Conservation (phyloP, 2,113 vertebrate genomes). For the Tichodroma muraria region DNA sequence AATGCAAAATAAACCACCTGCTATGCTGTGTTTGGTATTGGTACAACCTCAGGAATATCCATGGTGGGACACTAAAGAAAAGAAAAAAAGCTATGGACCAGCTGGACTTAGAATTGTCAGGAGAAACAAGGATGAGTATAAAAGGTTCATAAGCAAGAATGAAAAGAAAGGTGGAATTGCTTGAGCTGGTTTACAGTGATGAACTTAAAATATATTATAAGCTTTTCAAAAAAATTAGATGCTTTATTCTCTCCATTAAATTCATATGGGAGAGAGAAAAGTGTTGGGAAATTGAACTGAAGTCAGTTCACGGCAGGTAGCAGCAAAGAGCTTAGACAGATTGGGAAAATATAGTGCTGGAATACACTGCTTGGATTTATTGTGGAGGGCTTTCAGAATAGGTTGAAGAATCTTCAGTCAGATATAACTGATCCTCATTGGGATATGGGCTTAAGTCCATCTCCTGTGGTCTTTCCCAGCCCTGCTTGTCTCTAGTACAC, state of each 20-base stretch:
- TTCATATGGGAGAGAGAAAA: neutral
- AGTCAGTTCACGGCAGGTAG: neutral
- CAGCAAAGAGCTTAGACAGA: neutral
- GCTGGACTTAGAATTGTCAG: neutral
- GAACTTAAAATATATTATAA: neutral
- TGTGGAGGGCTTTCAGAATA: neutral
- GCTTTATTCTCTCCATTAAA: neutral
- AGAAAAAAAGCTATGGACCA: neutral
- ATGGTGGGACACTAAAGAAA: no score
- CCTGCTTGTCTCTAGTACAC: neutral
- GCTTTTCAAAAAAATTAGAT: neutral
- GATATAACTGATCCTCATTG: fast-evolving
- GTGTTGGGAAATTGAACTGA: neutral
- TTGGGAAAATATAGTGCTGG: neutral
- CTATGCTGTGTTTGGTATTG: neutral
- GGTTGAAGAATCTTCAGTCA: neutral
- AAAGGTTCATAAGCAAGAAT: neutral
- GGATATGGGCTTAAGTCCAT: neutral
- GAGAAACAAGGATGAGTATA: neutral
- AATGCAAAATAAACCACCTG: neutral
- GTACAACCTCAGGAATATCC: neutral
- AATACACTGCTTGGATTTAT: neutral
- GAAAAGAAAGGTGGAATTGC: neutral
- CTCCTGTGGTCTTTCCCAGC: neutral
- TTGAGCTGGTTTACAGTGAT: neutral